These are phyloP conservation scores for Sitta europaea DNA, from an alignment of 2,113 vertebrate species.

Conservation along the genomic window DNA sequence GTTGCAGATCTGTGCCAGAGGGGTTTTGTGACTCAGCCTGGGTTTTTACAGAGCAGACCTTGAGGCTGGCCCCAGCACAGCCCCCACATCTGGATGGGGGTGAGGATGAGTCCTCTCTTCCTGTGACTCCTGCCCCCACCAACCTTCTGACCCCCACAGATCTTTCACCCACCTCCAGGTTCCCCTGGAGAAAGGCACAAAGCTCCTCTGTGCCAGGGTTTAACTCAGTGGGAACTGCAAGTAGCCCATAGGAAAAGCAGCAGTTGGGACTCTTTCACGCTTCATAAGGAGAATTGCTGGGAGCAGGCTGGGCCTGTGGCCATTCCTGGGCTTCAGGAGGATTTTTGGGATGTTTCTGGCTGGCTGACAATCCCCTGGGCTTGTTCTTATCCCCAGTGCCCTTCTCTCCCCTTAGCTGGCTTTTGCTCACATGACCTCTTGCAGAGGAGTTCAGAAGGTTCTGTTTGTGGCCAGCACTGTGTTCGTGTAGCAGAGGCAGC, in stretches of 20 bases:
- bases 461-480: not conserved
- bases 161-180: not conserved
- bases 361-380: not conserved
- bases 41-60: not conserved
- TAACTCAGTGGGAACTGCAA: not conserved
- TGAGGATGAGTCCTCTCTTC: not conserved
- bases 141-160: not conserved
- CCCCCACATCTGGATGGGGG: accelerated
- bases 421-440: not conserved
- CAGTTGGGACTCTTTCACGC: not conserved
- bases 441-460: not conserved
- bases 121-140: not conserved
- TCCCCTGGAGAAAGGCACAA: not conserved
- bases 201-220: not conserved
- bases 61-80: not conserved
- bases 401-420: not conserved
- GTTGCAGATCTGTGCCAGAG: not conserved
- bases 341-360: not conserved
- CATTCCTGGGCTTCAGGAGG: not conserved
- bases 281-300: not conserved
- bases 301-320: not conserved
- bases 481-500: not conserved
- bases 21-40: not conserved
- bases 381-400: not conserved
- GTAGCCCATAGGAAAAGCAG: not conserved